Base-by-base conservation (phyloP, 2,888 invertebrate species). In the Pterostichus madidus region DNA sequence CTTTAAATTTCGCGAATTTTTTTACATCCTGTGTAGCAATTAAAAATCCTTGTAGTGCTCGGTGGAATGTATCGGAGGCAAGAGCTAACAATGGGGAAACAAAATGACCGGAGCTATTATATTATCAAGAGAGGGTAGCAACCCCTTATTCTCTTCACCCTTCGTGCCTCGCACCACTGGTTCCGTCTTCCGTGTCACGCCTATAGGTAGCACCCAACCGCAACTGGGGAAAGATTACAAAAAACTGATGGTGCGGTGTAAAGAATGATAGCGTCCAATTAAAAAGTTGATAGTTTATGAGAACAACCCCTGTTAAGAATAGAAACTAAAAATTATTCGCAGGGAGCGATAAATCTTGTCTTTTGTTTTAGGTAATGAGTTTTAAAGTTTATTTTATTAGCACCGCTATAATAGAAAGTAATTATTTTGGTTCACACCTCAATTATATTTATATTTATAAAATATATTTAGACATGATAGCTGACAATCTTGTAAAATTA, bases 61-160 rank as follows among this genome's bases (percentile, higher is more conserved):
- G 11, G 44, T 24, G 39, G 68, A 71, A 39, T 39, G 68, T 71
- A 39, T 71, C 15, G 15, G 17, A 35, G 39, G 64, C 10, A 52
- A n/a, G 13, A 13, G 39, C 39, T 71, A 44, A 71, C 68, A 71
- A 71, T 71, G 68, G 68, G 68, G 68, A 44, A 71, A 44, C 68
- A 17, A 71, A 71, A 71, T 71, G 68, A 71, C 68, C 68, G 39
- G 17, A 71, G 68, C 61, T 64, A 76, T 76, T 56, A 76, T 56
- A 76, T 76, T 76, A 56, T 76, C 76, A 56, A 56, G 56, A 13
- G 56, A 80, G 80, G 80, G 80, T 80, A 64, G 80, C 80, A 80
- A 68, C 80, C 80, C 78, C 64, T 56, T 71, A 71, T 71, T 35
- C 46, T 17, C 15, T 13, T 39, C 44, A 10, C 39, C 39, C 44